Percentiles rank a stretch among this genome's conserved stretches.
phyloP scores from a whole-genome alignment of 2,888 invertebrate species.

The Ichneumon xanthorius region DNA sequence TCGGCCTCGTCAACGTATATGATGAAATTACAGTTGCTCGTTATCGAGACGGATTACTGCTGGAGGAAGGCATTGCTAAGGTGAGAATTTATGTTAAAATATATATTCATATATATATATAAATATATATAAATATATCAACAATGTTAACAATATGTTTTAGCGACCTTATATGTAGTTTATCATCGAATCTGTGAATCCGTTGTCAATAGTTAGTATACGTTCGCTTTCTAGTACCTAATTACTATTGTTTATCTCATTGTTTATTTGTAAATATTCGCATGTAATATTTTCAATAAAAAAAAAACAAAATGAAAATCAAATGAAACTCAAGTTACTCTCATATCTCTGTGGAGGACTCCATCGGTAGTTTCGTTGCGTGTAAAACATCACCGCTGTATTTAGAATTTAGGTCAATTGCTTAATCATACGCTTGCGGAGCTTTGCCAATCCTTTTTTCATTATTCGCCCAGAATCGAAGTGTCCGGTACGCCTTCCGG shows the following conservation, averaged over 20 bases:
- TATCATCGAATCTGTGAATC: background rate
- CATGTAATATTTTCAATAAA: conserved; percentile 5
- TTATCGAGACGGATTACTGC: conserved; percentile 82
- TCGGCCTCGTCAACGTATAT: conserved; percentile 78
- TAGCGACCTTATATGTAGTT: background rate
- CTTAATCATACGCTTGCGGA: conserved; percentile 28
- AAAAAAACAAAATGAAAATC: background rate
- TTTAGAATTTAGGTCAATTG: conserved; percentile 54
- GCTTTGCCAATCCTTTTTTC: conserved; percentile 26
- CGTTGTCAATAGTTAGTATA: background rate
- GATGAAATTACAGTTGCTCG: conserved; percentile 83
- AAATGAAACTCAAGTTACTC: background rate
- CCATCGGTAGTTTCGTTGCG: background rate
- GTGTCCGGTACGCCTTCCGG: background rate
- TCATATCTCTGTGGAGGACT: conserved; percentile 12
- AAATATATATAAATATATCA: background rate
- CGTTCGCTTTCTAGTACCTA: background rate
- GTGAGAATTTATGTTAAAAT: conserved; percentile 71
- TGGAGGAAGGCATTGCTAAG: conserved; percentile 83
- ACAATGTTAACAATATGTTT: background rate
- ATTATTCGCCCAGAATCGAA: background rate
- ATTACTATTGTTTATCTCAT: conserved; percentile 7
- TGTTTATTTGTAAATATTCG: background rate
- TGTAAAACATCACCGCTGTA: conserved; percentile 32
- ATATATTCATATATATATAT: background rate